Evolutionary conservation across 2,113 vertebrate genomes (phyloP), one percentile per base, ranked within the genome.

Genomic region (Microtus montanus): DNA sequence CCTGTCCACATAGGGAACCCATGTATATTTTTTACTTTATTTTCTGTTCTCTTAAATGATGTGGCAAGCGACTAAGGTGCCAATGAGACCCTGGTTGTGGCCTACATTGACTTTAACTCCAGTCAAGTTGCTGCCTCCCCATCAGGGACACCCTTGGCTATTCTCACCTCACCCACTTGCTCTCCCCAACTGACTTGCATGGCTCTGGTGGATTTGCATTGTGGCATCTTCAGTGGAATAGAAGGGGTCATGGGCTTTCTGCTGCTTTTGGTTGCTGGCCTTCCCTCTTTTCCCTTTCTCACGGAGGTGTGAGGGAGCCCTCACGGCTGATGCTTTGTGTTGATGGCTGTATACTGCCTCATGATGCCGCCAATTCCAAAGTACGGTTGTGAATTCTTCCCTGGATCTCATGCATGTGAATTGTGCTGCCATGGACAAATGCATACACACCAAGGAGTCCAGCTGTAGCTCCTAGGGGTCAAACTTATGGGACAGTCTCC

Each of bases 231-330:
- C 61, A 2, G 17, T 7, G 22, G 10, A 0, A 26, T 2, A 7
- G 74, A 26, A 33, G 19, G 28, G 14, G 2, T 3, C 84, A 0
- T 17, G 5, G 33, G 17, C 58, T 38, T 44, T 44, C 30, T 7
- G 14, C 47, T 22, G 11, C 0, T 1, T 1, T 6, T 13, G 22
- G 33, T 26, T 9, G 33, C 4, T 19, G 26, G 38, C 41, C 41
- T 24, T 33, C 30, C 28, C 13, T 30, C 28, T 52, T 20, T 1
- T 9, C 7, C 7, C 2, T 54, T 74, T 7, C 33, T 24, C 68
- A 0, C 0, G 10, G 3, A 6, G 5, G 41, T 47, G 49, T 9
- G 12, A 11, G 1, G 5, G 41, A 19, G 3, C n/a, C 54, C 1
- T n/a, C 38, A 6, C 15, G 2, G 44, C 1, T 3, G 22, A 49